Percentiles rank a stretch among this genome's conserved stretches.
Evolutionary conservation across 2,888 invertebrate genomes (phyloP).

Genomic region (Atrina japonica): DNA sequence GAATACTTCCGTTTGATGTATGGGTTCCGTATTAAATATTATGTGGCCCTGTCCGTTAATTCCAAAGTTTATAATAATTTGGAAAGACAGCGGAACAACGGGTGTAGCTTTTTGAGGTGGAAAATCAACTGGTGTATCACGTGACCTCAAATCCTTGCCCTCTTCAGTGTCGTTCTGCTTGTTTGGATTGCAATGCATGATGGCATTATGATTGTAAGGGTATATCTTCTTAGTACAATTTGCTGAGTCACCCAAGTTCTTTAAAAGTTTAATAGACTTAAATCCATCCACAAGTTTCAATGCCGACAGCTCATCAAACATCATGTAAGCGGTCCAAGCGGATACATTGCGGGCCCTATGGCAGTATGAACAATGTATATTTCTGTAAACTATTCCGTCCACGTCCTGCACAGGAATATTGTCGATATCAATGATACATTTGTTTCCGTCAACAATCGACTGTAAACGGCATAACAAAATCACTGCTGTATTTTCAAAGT

Average conservation of each 20-base stretch:
- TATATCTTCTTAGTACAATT: conserved; percentile 44
- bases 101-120: conserved; percentile 30
- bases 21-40: conserved; percentile 59
- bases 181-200: conserved; percentile 47
- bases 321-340: conserved; percentile 60
- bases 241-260: conserved; percentile 35
- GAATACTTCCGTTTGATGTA: conserved; percentile 18
- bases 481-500: conserved; percentile 31
- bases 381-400: conserved; percentile 66
- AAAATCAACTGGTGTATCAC: neutral
- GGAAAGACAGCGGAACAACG: conserved; percentile 66
- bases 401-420: conserved; percentile 66
- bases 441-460: conserved; percentile 34
- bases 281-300: conserved; percentile 47
- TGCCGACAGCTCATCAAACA: conserved; percentile 54
- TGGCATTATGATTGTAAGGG: conserved; percentile 42
- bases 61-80: conserved; percentile 75
- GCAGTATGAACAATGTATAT: conserved; percentile 68
- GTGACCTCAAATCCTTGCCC: conserved; percentile 31
- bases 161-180: conserved; percentile 35
- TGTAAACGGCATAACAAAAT: conserved; percentile 50
- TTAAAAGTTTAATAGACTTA: conserved; percentile 45
- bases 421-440: conserved; percentile 51
- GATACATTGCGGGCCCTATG: conserved; percentile 48
- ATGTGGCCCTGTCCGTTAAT: conserved; percentile 74